phyloP scores from a whole-genome alignment of 2,113 vertebrate species.

The Gallinago jamesoni region DNA sequence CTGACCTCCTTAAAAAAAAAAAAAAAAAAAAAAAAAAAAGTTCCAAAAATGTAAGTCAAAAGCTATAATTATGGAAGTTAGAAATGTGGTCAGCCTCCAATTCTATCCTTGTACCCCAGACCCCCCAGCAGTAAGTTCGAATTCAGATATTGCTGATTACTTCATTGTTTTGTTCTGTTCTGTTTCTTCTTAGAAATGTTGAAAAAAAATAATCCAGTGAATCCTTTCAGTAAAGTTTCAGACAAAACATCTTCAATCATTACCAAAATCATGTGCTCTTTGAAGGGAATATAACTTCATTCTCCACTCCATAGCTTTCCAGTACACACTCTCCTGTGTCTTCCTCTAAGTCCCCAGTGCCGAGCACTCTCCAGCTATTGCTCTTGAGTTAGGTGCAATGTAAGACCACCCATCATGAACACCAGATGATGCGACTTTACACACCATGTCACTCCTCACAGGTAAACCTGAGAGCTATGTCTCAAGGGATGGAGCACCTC shows the following conservation, averaged over 20 bases:
- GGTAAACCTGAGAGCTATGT: background rate
- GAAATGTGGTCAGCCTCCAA: background rate
- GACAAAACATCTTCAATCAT: background rate
- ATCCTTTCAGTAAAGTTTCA: background rate
- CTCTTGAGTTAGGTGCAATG: background rate
- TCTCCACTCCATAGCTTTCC: accelerated
- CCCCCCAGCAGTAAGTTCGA: background rate
- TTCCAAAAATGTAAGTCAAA: background rate
- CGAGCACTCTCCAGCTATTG: background rate
- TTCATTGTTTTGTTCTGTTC: background rate
- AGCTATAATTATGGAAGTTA: background rate
- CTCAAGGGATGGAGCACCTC: background rate
- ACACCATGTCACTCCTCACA: background rate
- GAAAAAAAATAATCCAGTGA: background rate
- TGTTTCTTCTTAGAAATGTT: background rate
- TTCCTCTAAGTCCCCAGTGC: background rate
- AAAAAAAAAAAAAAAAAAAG: no score
- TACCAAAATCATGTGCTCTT: accelerated
- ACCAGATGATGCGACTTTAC: background rate
- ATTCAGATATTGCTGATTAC: background rate
- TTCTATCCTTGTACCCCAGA: background rate
- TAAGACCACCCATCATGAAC: accelerated
- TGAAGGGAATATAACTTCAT: background rate
- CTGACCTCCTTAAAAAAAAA: background rate
- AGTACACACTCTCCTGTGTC: accelerated